Evolutionary conservation across 1,140 invertebrate genomes (phyloP), one percentile per base, ranked within the genome.

Genomic region (Diprion similis): DNA sequence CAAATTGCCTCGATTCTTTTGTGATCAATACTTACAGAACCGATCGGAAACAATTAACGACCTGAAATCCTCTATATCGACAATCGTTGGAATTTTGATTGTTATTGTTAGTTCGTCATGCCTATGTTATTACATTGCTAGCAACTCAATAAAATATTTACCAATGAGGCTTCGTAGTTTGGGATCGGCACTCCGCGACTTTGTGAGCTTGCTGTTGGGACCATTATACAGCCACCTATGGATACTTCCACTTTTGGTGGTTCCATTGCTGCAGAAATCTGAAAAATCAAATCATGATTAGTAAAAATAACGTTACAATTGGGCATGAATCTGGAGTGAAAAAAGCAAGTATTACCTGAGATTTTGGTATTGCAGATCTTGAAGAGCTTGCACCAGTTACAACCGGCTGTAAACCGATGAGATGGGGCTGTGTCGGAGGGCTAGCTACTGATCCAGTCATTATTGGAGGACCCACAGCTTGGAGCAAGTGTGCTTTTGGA

Each of bases 111-210:
- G 51, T 59, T 4, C 9, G 11, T 59, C 51, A 59, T 59, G 51
- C 51, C 51, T 15, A 59, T 59, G 24, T 6, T 37, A 59, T 68
- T 51, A 24, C 78, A 72, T 72, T 59, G 13, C 24, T 64, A 46
- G 64, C 15, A 71, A 70, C 72, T 70, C 65, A 76, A 73, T 37
- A 75, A 70, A 51, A 73, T 79, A 90, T 92, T 93, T 88, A 96
- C 94, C 92, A 95, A 81, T 79, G 90, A 90, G 10, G 91, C 87
- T 77, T 93, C 92, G 73, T 91, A 93, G 15, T 90, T 84, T 13
- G 91, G 86, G 71, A 92, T 88, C 4, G 91, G 88, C 75, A 93
- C 89, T 8, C 88, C 89, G 13, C 81, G 75, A 88, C 85, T 77
- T 88, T 86, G 84, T 78, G 89, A 88, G 76, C 90, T 92, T 1